phyloP scores from a whole-genome alignment of 2,113 vertebrate species.

The Heloderma charlesbogerti region DNA sequence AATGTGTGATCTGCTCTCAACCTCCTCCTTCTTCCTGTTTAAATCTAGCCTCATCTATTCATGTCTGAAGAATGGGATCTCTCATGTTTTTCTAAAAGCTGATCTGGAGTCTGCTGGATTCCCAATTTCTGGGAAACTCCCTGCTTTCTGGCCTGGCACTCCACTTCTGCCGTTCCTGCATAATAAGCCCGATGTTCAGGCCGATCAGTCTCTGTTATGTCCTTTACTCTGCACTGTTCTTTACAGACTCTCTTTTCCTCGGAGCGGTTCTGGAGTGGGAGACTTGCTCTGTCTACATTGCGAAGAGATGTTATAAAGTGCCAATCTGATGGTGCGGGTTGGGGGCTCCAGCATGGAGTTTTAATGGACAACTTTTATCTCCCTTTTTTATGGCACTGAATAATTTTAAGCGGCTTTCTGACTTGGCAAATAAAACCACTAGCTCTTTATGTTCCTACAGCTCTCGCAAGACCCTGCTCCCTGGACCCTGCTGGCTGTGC shows the following conservation, averaged over 20 bases:
- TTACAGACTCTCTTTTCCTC: background rate
- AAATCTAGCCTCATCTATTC: background rate
- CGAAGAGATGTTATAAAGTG: slow-evolving; percentile 3
- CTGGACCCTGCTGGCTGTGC: background rate
- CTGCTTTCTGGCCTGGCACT: background rate
- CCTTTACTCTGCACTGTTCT: background rate
- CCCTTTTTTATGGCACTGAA: slow-evolving; percentile 26
- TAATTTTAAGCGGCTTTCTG: slow-evolving; percentile 24
- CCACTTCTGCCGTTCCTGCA: background rate
- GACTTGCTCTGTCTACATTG: background rate
- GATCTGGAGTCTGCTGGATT: background rate
- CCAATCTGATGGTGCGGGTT: background rate
- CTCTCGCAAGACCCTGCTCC: background rate
- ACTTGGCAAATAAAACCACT: slow-evolving; percentile 26
- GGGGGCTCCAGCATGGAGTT: background rate
- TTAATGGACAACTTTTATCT: slow-evolving; percentile 40
- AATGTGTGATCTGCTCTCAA: background rate
- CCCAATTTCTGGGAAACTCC: background rate
- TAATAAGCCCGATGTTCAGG: background rate
- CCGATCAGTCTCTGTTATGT: background rate
- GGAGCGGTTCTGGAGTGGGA: background rate
- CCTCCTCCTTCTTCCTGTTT: background rate
- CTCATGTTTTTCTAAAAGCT: background rate
- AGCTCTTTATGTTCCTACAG: background rate
- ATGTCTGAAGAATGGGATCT: background rate